phyloP scores from a whole-genome alignment of 2,113 vertebrate genomes.

The Proteles cristata region DNA sequence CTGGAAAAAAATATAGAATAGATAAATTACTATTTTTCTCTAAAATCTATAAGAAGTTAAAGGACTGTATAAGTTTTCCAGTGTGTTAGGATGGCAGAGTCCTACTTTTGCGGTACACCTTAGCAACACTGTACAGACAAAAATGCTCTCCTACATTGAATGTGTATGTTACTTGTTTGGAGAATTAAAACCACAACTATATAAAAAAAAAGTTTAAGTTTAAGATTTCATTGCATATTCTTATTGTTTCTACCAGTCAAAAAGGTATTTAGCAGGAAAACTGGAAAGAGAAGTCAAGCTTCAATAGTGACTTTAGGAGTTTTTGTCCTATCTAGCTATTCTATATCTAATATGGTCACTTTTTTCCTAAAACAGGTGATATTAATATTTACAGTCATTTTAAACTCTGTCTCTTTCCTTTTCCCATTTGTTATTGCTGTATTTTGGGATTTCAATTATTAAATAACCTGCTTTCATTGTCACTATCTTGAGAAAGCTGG shows the following conservation, averaged over 20 bases:
- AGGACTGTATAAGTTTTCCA: background rate
- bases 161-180: background rate
- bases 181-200: background rate
- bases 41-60: background rate
- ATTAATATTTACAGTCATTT: background rate
- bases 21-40: background rate
- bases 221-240: background rate
- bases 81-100: background rate
- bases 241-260: background rate
- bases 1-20: background rate
- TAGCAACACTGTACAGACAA: background rate
- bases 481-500: slow-evolving; percentile 26
- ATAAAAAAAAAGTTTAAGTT: background rate
- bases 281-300: background rate
- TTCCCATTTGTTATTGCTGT: background rate
- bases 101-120: background rate
- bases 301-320: background rate
- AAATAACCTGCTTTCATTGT: background rate
- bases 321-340: background rate
- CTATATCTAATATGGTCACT: background rate
- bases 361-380: background rate
- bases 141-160: background rate
- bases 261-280: background rate
- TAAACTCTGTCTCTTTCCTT: background rate
- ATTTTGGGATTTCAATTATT: background rate